Evolutionary conservation across 2,797 vertebrate species (phyloP).

Genomic region (Sebastes oblongus): DNA sequence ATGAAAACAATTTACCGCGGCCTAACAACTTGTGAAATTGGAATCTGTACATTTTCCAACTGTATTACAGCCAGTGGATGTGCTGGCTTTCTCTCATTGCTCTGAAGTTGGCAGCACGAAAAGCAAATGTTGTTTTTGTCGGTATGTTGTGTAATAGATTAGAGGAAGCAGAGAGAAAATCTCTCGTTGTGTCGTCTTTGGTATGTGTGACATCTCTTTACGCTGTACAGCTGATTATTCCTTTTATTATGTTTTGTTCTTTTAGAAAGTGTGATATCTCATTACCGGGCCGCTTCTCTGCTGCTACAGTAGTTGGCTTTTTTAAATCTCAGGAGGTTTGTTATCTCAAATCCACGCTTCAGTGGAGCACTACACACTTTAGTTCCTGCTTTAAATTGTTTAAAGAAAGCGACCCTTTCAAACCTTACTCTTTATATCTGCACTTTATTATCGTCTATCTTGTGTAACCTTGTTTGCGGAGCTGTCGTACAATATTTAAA

Average conservation of each 20-base stretch:
- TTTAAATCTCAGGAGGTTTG: slow-evolving; percentile 25
- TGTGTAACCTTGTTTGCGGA: not conserved
- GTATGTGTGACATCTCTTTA: slow-evolving; percentile 28
- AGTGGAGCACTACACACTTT: not conserved
- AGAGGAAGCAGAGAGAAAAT: slow-evolving; percentile 19
- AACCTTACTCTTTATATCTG: not conserved
- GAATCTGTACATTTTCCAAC: slow-evolving; percentile 57
- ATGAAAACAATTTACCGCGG: slow-evolving; percentile 64
- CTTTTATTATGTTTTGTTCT: slow-evolving; percentile 22
- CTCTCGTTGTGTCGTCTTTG: not conserved
- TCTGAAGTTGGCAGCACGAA: slow-evolving; percentile 48
- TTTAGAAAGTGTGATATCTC: slow-evolving; percentile 48
- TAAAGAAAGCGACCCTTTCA: not conserved
- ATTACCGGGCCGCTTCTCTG: slow-evolving; percentile 25
- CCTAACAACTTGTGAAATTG: slow-evolving; percentile 73
- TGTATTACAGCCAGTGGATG: slow-evolving; percentile 57
- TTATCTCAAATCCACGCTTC: slow-evolving; percentile 29
- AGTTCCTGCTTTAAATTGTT: not conserved
- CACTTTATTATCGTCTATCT: not conserved
- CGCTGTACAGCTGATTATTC: slow-evolving; percentile 20
- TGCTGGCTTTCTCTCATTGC: slow-evolving; percentile 39
- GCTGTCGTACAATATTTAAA: not conserved
- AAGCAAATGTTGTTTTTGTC: slow-evolving; percentile 37
- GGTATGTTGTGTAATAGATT: slow-evolving; percentile 37
- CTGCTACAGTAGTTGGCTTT: not conserved